Conservation (phyloP, 2,113 vertebrate genomes). For the Carlito syrichta region DNA sequence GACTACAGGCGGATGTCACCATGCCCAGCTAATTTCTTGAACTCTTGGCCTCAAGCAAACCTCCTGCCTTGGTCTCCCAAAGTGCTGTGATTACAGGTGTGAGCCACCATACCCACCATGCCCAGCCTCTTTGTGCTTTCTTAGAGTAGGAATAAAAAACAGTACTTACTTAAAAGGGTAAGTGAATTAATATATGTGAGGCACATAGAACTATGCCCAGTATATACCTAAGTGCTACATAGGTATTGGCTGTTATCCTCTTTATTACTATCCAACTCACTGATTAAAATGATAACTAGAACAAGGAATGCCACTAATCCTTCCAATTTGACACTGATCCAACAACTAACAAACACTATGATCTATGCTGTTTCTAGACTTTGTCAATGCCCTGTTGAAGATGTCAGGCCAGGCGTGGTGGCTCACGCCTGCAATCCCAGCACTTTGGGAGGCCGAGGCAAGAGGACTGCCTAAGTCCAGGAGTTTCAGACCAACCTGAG, state of each 20-base stretch:
- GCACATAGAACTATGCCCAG: neutral
- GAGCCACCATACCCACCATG: neutral
- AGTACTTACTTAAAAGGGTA: neutral
- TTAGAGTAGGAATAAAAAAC: neutral
- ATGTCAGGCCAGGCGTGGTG: too few relatives aligned
- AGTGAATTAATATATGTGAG: neutral
- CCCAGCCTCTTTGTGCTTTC: neutral
- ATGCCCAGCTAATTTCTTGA: too few relatives aligned
- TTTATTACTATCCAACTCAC: neutral
- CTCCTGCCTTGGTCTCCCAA: neutral
- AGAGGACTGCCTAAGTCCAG: too few relatives aligned
- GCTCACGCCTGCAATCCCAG: too few relatives aligned
- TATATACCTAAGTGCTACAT: neutral
- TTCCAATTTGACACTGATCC: neutral
- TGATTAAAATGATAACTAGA: slow-evolving; percentile 10
- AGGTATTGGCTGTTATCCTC: neutral
- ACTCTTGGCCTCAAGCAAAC: too few relatives aligned
- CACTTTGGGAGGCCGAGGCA: too few relatives aligned
- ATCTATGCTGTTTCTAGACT: neutral
- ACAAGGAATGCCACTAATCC: neutral
- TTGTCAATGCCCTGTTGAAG: slow-evolving; percentile 11
- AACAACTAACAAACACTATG: neutral
- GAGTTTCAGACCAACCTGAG: too few relatives aligned
- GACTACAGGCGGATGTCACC: too few relatives aligned
- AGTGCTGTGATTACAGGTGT: neutral